Evolutionary conservation across 2,888 invertebrate genomes (phyloP).

Genomic region (Catotricha subobsoleta): DNA sequence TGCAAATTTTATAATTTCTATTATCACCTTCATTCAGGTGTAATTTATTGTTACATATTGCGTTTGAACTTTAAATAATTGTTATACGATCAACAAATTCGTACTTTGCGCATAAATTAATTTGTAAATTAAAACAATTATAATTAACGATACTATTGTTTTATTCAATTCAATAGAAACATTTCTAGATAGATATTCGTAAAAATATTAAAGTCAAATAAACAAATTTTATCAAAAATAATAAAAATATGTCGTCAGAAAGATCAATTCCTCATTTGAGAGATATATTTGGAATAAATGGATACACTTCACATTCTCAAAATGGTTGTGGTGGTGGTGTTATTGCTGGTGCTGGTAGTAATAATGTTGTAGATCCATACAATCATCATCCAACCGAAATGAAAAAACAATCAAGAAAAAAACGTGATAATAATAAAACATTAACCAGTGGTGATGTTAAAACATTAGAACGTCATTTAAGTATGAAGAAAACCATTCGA

Average conservation of each 20-base stretch:
- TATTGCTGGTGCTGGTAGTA: constrained; percentile 17
- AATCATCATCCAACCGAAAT: constrained; percentile 25
- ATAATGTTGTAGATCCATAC: constrained; percentile 23
- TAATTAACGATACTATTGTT: too few relatives aligned
- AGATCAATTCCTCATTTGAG: constrained; percentile 58
- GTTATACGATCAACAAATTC: too few relatives aligned
- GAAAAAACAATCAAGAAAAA: constrained; percentile 34
- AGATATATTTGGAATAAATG: constrained; percentile 50
- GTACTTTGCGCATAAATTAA: too few relatives aligned
- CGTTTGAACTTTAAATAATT: too few relatives aligned
- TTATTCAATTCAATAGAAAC: too few relatives aligned
- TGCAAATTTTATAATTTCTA: too few relatives aligned
- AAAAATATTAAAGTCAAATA: too few relatives aligned
- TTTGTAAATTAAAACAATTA: too few relatives aligned
- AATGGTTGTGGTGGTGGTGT: constrained; percentile 27
- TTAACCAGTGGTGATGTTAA: constrained; percentile 48
- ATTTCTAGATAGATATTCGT: too few relatives aligned
- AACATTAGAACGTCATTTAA: constrained; percentile 61
- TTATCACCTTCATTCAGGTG: too few relatives aligned
- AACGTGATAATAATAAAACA: constrained; percentile 49
- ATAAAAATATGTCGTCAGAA: constrained; percentile 42
- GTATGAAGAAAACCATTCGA: constrained; percentile 73
- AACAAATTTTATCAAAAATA: too few relatives aligned
- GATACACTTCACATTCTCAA: constrained; percentile 30
- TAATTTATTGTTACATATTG: too few relatives aligned